Evolutionary conservation across 2,797 vertebrate genomes (phyloP).

Genomic region (Falco berigora): DNA sequence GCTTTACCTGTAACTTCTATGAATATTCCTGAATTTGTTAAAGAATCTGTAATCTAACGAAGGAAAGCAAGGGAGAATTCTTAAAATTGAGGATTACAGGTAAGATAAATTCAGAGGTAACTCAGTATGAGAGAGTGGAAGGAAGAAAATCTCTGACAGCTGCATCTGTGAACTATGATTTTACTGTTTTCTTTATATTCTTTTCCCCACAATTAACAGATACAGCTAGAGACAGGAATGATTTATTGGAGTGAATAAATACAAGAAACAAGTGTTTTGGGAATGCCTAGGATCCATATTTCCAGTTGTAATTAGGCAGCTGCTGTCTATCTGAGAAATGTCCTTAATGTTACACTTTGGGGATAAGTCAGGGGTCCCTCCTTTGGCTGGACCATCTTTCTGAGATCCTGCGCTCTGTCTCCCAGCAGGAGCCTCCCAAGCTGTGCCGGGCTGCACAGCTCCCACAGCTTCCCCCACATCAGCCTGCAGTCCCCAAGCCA

Average conservation of each 20-base stretch:
- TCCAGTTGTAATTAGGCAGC: background rate
- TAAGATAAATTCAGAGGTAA: background rate
- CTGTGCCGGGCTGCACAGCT: background rate
- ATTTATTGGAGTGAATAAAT: background rate
- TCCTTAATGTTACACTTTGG: background rate
- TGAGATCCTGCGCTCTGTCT: background rate
- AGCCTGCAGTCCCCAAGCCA: fast-evolving
- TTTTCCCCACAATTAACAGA: background rate
- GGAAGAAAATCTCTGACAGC: background rate
- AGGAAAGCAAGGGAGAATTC: background rate
- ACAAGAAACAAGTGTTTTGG: background rate
- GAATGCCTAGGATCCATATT: background rate
- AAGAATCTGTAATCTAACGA: background rate
- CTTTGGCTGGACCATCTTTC: background rate
- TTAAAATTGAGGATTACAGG: background rate
- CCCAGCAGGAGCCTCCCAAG: background rate
- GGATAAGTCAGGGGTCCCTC: background rate
- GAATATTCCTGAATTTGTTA: background rate
- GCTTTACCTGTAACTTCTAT: background rate
- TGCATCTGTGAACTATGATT: background rate
- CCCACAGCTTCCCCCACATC: background rate
- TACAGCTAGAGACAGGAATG: background rate
- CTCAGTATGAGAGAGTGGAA: background rate
- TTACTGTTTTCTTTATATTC: background rate
- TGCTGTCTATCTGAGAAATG: background rate